Conservation (phyloP, 2,113 vertebrate species). For the Leucopsar rothschildi region DNA sequence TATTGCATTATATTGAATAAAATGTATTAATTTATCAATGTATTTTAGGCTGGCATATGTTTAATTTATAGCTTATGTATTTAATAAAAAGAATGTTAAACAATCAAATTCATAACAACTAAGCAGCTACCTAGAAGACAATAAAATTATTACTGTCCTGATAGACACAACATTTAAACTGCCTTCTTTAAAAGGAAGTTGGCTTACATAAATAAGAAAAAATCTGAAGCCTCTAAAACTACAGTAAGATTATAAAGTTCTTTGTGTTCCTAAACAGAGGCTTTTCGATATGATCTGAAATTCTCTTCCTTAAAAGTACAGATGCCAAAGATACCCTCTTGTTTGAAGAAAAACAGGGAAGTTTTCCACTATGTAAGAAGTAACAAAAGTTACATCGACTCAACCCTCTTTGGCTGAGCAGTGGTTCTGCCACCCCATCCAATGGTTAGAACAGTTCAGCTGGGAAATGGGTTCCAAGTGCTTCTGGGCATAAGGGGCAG, state of each 20-base stretch:
- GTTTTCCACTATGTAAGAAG: neutral
- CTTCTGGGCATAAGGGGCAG: neutral
- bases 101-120: neutral
- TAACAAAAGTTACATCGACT: neutral
- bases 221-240: neutral
- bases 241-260: neutral
- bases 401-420: neutral
- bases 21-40: neutral
- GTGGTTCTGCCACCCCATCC: neutral
- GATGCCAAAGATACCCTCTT: neutral
- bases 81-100: neutral
- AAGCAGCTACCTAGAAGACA: neutral
- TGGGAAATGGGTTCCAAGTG: neutral
- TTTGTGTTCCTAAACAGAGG: neutral
- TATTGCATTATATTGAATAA: neutral
- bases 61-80: neutral
- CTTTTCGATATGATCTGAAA: neutral
- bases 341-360: fast-evolving
- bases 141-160: neutral
- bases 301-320: neutral
- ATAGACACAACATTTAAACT: neutral
- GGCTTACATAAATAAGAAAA: neutral
- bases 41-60: neutral
- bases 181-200: neutral
- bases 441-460: neutral